Evolutionary conservation across 2,113 vertebrate genomes (phyloP), one percentile per base, ranked within the genome.

Genomic region (Psephotus haematonotus): DNA sequence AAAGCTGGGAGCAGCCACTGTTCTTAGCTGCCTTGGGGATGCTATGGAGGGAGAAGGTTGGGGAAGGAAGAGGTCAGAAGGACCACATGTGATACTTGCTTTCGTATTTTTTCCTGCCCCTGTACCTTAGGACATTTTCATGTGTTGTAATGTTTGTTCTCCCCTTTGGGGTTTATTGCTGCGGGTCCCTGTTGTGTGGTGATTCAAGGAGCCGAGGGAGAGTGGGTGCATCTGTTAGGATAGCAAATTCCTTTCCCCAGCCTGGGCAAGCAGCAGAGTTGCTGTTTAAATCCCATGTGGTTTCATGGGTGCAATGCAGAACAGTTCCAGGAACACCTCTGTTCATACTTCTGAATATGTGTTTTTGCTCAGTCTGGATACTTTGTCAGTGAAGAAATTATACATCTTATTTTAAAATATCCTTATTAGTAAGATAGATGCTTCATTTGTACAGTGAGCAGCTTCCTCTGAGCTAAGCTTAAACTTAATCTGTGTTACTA

Each of bases 401-500:
- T 3, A 29, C 29, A 10, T 75, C 49, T 94, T 59, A 29, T 84
- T 86, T 90, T 62, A 53, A 86, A 92, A 69, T 41, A 63, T 10
- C 31, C 75, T 44, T 82, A 41, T 88, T 91, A 72, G 82, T 90
- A 78, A 90, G 86, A 74, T 83, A 46, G 41, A 37, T 88, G 60
- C 90, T 94, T 86, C 69, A 62, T 92, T 84, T 88, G 85, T 93
- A 29, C 59, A 53, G 52, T 4, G 5, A 89, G 35, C 79, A 78
- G 65, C 82, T 88, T 78, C 90, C 95, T 94, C 88, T 93, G 88
- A 94, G 95, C 93, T 93, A 81, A 90, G 33, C 71, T 94, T 96
- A 93, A 93, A 70, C 68, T 86, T 90, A 84, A 86, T 97, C 82
- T 78, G 76, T 96, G 85, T 90, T 93, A 79, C 88, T 94, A 90